Evolutionary conservation across 1,140 invertebrate species (phyloP).

Genomic region (Brachionus rubens): DNA sequence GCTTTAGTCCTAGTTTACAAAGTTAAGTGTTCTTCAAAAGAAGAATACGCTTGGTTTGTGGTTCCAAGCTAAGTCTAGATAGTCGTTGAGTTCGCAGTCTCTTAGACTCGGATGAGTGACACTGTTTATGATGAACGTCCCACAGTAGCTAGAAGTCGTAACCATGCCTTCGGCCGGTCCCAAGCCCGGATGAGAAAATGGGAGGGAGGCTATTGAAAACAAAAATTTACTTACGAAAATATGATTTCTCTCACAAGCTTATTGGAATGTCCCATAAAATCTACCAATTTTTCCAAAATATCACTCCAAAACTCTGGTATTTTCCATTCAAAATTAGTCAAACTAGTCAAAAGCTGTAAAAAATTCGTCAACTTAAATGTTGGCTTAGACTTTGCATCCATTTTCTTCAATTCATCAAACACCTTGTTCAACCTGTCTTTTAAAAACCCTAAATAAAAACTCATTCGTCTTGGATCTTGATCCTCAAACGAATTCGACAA

Average conservation of each 20-base stretch:
- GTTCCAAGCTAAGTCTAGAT: too few relatives aligned
- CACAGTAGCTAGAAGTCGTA: too few relatives aligned
- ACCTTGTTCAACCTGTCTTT: neutral
- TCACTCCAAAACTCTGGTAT: conserved; percentile 66
- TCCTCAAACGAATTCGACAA: conserved; percentile 56
- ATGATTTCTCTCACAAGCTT: conserved; percentile 72
- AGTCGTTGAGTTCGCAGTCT: too few relatives aligned
- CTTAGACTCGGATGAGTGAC: too few relatives aligned
- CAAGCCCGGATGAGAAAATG: too few relatives aligned
- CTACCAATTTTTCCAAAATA: conserved; percentile 64
- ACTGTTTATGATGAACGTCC: too few relatives aligned
- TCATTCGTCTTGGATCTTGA: conserved; percentile 67
- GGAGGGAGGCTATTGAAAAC: conserved; percentile 50
- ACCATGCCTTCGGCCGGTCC: too few relatives aligned
- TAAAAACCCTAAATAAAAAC: conserved; percentile 39
- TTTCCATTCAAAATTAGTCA: conserved; percentile 69
- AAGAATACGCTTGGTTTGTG: too few relatives aligned
- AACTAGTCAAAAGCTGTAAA: conserved; percentile 11
- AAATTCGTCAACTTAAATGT: conserved; percentile 23
- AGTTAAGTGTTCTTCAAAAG: too few relatives aligned
- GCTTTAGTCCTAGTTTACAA: too few relatives aligned
- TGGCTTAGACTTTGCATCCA: neutral
- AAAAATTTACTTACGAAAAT: conserved; percentile 53
- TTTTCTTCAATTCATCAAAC: neutral
- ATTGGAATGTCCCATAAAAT: conserved; percentile 70